phyloP scores from a whole-genome alignment of 2,888 invertebrate species.

The Chirona hameri region DNA sequence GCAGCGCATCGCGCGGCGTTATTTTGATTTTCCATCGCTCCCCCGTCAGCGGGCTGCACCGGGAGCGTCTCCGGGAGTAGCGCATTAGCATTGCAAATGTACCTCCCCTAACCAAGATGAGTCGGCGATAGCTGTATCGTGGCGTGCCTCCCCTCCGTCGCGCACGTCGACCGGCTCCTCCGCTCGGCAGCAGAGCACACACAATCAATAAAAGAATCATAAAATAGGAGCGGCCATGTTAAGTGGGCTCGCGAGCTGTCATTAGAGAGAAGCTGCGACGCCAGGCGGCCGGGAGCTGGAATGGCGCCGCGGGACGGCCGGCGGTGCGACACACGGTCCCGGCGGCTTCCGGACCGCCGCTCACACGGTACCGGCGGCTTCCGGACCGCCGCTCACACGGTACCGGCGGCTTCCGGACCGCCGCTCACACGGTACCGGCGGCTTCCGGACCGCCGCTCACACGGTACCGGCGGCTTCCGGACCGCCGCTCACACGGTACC shows the following conservation, averaged over 20 bases:
- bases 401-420: background rate
- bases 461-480: background rate
- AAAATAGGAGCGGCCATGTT: constrained; percentile 25
- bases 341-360: background rate
- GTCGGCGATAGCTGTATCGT: constrained; percentile 26
- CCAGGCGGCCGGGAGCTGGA: background rate
- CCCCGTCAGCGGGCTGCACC: background rate
- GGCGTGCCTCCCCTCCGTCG: background rate
- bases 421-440: background rate
- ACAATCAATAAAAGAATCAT: constrained; percentile 27
- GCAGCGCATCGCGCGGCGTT: constrained; percentile 5
- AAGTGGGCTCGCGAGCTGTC: constrained; percentile 7
- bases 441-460: background rate
- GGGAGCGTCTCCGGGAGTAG: background rate
- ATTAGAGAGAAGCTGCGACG: background rate
- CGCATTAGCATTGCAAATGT: constrained; percentile 23
- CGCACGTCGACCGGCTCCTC: background rate
- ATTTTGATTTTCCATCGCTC: constrained; percentile 26
- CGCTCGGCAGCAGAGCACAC: background rate
- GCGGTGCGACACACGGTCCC: no score
- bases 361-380: background rate
- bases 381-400: background rate
- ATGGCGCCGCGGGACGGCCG: no score
- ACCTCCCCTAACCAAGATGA: constrained; percentile 12
- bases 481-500: background rate